Base-by-base conservation (phyloP, 2,797 vertebrate genomes). In the Cryptoblepharus egeriae region DNA sequence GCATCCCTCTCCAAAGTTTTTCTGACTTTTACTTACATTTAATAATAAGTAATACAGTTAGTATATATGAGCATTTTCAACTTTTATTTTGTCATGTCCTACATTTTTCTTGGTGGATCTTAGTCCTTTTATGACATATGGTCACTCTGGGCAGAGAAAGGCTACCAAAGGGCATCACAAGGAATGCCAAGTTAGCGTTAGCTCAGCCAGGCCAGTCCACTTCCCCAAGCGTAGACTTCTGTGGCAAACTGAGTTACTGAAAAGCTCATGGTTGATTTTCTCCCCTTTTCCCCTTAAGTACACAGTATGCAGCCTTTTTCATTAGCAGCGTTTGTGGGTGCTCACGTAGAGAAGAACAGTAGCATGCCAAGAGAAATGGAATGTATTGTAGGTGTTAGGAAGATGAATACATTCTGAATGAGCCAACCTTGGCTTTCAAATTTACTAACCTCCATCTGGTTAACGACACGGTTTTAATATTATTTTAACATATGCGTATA, bases 371-470 rank as follows among this genome's bases (percentile, higher is more conserved):
- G 76, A 73, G 55, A 83, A 83, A 60, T 24, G 70, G 49, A 74
- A 65, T 73, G 70, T 65, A 63, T 49, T 73, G 75, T 83, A 79
- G 82, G 76, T 74, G 69, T 73, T 58, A 78, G 61, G 61, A 49
- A 83, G 82, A 78, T 9, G 35, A 77, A 83, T 77, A 77, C 77
- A 83, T 65, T 64, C 60, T 77, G 75, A 68, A 72, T 74, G 82
- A 83, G 76, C 61, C 82, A 83, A 58, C 76, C 16, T 73, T 61
- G 35, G 70, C 82, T 58, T 79, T 83, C 76, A 65, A 10, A 78
- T 73, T 67, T 83, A 57, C 69, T 83, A 83, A 74, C 82, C 76
- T 83, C 82, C 82, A 83, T 83, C 76, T 83, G 82, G 69, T 72
- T 83, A 83, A 39, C 69, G 42, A 64, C 10, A 35, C 39, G 58